Evolutionary conservation across 1,140 invertebrate genomes (phyloP).

Genomic region (Leptoteleia sp.): DNA sequence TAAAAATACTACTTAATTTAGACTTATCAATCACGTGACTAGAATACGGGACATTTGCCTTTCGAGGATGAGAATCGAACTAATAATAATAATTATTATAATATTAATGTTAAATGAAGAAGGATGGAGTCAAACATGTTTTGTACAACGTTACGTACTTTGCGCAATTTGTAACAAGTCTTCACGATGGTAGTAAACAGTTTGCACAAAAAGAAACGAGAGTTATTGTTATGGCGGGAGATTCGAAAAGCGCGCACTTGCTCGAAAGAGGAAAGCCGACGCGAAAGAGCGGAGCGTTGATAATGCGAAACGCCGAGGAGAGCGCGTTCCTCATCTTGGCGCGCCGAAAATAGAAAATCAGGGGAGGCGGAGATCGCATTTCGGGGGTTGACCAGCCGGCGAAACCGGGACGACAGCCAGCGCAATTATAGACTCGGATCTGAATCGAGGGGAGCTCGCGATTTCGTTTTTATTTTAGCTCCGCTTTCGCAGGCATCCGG

Average conservation of each 20-base stretch:
- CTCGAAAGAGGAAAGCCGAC: neutral
- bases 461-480: conserved; percentile 80
- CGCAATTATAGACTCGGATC: conserved; percentile 81
- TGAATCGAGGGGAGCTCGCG: conserved; percentile 75
- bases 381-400: conserved; percentile 75
- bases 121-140: no score
- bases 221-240: neutral
- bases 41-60: neutral
- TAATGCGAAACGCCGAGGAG: conserved; percentile 3
- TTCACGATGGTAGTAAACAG: conserved; percentile 31
- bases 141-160: conserved; percentile 21
- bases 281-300: conserved; percentile 4
- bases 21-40: no score
- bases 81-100: no score
- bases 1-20: no score
- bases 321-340: no score
- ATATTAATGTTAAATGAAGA: no score
- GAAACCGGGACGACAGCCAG: conserved; percentile 80
- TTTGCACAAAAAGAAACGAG: conserved; percentile 14
- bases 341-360: conserved; percentile 78
- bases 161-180: conserved; percentile 33
- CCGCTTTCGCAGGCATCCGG: conserved; percentile 78
- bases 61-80: conserved; percentile 1
- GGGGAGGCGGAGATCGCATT: conserved; percentile 80
- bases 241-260: conserved; percentile 6